These are phyloP conservation scores for Drosophila orosa DNA, from an alignment of 1,140 invertebrate species.

Conservation along the genomic window DNA sequence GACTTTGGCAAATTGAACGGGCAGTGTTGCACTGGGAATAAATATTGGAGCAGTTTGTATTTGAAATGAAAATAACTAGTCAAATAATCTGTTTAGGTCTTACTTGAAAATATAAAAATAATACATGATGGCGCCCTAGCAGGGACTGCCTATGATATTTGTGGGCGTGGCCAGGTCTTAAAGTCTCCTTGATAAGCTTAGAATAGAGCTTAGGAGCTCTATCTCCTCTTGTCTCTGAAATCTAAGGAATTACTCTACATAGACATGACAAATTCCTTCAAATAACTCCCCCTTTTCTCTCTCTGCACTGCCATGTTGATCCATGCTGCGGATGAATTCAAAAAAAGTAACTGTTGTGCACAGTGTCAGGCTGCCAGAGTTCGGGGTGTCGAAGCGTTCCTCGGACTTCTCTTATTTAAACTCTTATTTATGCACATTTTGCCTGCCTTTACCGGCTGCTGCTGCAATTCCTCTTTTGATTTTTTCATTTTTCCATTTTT, in stretches of 20 bases:
- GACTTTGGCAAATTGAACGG: slow-evolving; percentile 73
- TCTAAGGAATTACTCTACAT: accelerated
- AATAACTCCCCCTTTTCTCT: background rate
- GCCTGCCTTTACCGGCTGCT: slow-evolving; percentile 14
- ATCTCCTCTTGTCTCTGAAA: background rate
- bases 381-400: slow-evolving; percentile 64
- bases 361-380: slow-evolving; percentile 35
- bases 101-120: no score
- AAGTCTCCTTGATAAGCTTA: no score
- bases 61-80: no score
- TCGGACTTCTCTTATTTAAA: slow-evolving; percentile 68
- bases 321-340: slow-evolving; percentile 17
- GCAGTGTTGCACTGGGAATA: slow-evolving; percentile 17
- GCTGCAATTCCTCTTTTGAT: slow-evolving; percentile 5
- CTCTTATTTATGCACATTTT: slow-evolving; percentile 74
- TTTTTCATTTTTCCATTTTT: slow-evolving; percentile 32
- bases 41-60: background rate
- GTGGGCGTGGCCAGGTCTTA: no score
- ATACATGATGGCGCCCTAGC: background rate
- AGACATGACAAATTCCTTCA: background rate
- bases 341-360: slow-evolving; percentile 77
- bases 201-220: background rate
- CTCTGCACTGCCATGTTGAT: slow-evolving; percentile 15
- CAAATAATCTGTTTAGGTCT: no score
- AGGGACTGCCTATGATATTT: no score